These are phyloP conservation scores for Picathartes gymnocephalus DNA, from an alignment of 2,113 vertebrate genomes.

Conservation along the genomic window DNA sequence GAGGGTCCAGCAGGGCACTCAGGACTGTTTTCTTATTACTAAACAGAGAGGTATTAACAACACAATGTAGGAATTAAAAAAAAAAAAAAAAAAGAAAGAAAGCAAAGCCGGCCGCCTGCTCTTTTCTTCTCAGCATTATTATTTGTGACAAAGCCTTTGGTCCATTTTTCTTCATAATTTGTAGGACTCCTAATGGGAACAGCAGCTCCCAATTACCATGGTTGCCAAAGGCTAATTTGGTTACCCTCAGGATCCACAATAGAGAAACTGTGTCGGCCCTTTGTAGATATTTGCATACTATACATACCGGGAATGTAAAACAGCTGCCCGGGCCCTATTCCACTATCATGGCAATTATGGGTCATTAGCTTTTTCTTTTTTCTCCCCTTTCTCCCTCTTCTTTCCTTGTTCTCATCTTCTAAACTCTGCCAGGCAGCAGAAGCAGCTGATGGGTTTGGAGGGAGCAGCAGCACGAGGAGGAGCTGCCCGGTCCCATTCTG, in stretches of 20 bases:
- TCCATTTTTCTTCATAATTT: slow-evolving; percentile 84
- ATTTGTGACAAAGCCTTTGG: slow-evolving; percentile 80
- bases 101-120: slow-evolving; percentile 73
- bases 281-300: slow-evolving; percentile 85
- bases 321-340: slow-evolving; percentile 78
- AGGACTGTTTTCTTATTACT: slow-evolving; percentile 73
- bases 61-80: slow-evolving; percentile 70
- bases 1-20: slow-evolving; percentile 10
- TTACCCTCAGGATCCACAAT: slow-evolving; percentile 81
- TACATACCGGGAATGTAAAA: slow-evolving; percentile 83
- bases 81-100: not conserved
- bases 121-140: slow-evolving; percentile 79
- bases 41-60: slow-evolving; percentile 75
- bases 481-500: slow-evolving; percentile 7
- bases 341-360: slow-evolving; percentile 80
- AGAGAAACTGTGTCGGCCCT: slow-evolving; percentile 77
- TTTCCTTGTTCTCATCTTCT: slow-evolving; percentile 71
- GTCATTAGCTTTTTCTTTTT: slow-evolving; percentile 70
- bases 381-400: slow-evolving; percentile 3
- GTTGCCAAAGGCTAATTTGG: slow-evolving; percentile 85
- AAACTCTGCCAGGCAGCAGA: slow-evolving; percentile 64
- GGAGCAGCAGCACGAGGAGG: slow-evolving; percentile 25
- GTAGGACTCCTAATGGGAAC: slow-evolving; percentile 84
- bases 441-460: slow-evolving; percentile 69
- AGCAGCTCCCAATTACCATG: slow-evolving; percentile 84